A percentile compares a stretch with the other conserved stretches of the same genome.
Evolutionary conservation across 2,113 vertebrate genomes (phyloP).

Genomic region (Chunga burmeisteri): DNA sequence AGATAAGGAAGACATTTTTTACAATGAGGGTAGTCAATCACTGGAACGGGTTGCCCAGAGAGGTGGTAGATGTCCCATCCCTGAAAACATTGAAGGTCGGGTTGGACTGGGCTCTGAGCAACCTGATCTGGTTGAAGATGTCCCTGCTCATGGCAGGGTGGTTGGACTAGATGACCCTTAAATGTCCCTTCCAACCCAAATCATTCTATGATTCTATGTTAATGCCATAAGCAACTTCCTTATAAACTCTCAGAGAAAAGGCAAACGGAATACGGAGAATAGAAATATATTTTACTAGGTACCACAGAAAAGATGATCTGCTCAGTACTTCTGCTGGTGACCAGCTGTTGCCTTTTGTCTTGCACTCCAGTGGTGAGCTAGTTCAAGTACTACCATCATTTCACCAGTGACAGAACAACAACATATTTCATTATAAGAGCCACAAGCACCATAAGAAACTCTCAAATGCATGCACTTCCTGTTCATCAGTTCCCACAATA

Average conservation of each 20-base stretch:
- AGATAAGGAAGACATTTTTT: neutral
- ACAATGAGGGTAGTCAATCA: neutral
- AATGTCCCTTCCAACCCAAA: neutral
- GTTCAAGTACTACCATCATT: neutral
- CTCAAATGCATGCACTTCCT: neutral
- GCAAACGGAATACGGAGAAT: neutral
- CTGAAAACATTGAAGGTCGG: neutral
- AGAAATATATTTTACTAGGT: neutral
- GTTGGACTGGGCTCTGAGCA: neutral
- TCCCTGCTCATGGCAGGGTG: neutral
- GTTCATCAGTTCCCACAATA: neutral
- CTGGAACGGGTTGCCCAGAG: neutral
- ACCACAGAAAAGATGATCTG: neutral
- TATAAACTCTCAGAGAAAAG: neutral
- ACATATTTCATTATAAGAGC: neutral
- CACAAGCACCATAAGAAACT: neutral
- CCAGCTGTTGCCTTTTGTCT: neutral
- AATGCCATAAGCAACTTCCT: neutral
- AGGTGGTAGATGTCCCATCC: neutral
- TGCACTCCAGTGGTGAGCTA: neutral
- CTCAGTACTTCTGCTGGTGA: neutral
- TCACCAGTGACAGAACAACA: neutral
- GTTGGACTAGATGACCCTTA: neutral
- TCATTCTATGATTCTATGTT: neutral
- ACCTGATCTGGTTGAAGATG: neutral